A percentile compares a stretch with the other conserved stretches of the same genome.
phyloP scores from a whole-genome alignment of 2,888 invertebrate genomes.

The Agrotis clavis region DNA sequence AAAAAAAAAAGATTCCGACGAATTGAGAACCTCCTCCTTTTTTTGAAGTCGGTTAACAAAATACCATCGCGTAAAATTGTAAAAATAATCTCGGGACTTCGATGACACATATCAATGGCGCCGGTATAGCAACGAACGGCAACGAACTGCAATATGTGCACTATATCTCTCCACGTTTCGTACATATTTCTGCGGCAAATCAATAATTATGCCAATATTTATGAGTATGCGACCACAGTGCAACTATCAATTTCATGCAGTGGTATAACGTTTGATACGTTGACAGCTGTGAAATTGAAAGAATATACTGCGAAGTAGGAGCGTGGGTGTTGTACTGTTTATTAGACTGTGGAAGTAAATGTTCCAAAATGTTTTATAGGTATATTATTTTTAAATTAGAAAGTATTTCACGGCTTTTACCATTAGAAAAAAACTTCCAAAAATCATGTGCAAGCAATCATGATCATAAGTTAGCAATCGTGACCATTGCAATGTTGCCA shows the following conservation, averaged over 20 bases:
- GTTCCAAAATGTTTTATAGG: too few species aligned
- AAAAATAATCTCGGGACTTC: slow-evolving; percentile 26
- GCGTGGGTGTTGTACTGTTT: neutral
- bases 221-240: slow-evolving; percentile 28
- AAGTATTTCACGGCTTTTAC: too few species aligned
- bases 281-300: slow-evolving; percentile 39
- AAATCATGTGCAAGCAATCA: too few species aligned
- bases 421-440: too few species aligned
- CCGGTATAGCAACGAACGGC: slow-evolving; percentile 13
- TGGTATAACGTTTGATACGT: slow-evolving; percentile 4
- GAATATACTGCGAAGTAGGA: neutral
- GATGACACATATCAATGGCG: slow-evolving; percentile 46
- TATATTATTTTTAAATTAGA: too few species aligned
- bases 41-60: too few species aligned
- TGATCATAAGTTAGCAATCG: too few species aligned
- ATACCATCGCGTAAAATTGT: slow-evolving; percentile 27
- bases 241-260: slow-evolving; percentile 24
- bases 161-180: slow-evolving; percentile 19
- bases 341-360: neutral
- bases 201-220: slow-evolving; percentile 37
- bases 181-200: slow-evolving; percentile 35
- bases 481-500: too few species aligned
- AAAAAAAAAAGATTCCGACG: too few species aligned
- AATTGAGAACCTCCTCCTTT: too few species aligned
- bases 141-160: slow-evolving; percentile 23